Evolutionary conservation across 2,113 vertebrate genomes (phyloP), one percentile per base, ranked within the genome.

Genomic region (Pterocles gutturalis): DNA sequence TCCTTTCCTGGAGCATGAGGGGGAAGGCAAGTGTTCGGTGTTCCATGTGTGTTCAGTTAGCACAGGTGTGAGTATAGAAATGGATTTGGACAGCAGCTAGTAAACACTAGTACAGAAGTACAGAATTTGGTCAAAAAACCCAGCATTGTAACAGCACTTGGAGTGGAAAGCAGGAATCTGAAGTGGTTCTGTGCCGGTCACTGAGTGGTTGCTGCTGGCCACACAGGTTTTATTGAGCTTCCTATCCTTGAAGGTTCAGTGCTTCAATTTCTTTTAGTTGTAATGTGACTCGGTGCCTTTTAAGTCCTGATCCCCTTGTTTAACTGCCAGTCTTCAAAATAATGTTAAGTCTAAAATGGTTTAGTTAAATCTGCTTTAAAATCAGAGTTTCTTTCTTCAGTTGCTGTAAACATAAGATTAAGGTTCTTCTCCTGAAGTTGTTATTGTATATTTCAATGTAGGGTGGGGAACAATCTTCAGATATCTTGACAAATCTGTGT

Each of bases 361-460:
- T 41, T 25, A 67, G 29, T 48, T 60, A 46, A 36, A 10, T 43
- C 31, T 92, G 11, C 31, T 69, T 83, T 28, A 16, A 73, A 41
- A 36, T 1, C 1, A 0, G 13, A 7, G 7, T 1, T 36, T 31
- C 26, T 73, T 71, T 78, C 13, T 33, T 84, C 41, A 51, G 2
- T 19, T 41, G 6, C 7, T 48, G 20, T 48, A 66, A 81, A 51
- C 9, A 5, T n/a, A 21, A 41, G 3, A 26, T 26, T n/a, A 54
- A 48, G 18, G 8, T 34, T 4, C 14, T 65, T 89, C 10, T 79
- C 53, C 36, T 65, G 41, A 79, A 58, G n/a, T 20, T 60, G 18
- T 7, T 62, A 1, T 36, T 25, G 72, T 7, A 3, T 31, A 31
- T 43, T 8, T 34, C n/a, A 3, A 0, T 15, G 25, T 62, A 60